phyloP scores from a whole-genome alignment of 2,797 vertebrate genomes.

The Vespertilio murinus region DNA sequence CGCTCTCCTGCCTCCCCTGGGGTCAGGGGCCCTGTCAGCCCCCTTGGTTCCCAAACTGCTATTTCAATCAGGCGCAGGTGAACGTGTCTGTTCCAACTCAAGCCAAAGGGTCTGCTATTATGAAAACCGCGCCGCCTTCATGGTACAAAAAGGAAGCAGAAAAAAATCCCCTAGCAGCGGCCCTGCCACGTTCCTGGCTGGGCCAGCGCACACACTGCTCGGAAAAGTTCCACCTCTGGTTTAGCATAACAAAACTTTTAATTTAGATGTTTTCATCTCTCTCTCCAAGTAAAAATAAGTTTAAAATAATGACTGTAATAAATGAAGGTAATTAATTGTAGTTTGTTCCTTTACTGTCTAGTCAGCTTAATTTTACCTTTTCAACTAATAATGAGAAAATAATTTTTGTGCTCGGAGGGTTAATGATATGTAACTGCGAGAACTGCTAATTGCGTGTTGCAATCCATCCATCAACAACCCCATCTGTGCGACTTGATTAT shows the following conservation, averaged over 20 bases:
- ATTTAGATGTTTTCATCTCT: constrained; percentile 89
- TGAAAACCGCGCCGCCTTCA: background rate
- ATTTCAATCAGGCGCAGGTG: background rate
- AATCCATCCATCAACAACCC: constrained; percentile 99
- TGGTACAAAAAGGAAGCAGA: too few species aligned
- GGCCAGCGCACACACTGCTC: background rate
- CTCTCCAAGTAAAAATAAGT: constrained; percentile 86
- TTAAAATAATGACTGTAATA: constrained; percentile 92
- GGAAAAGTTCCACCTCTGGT: constrained; percentile 82
- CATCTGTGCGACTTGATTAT: constrained; percentile 98
- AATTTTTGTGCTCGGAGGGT: constrained; percentile 98
- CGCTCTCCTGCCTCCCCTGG: background rate
- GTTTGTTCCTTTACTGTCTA: constrained; percentile 94
- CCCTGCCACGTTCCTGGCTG: background rate
- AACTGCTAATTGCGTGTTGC: constrained; percentile 99
- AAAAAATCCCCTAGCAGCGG: background rate
- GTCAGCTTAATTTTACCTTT: constrained; percentile 99
- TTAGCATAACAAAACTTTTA: constrained; percentile 89
- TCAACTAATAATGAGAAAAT: constrained; percentile 99
- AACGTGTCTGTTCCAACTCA: background rate
- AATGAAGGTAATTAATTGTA: constrained; percentile 93
- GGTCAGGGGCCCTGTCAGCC: background rate
- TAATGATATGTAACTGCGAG: constrained; percentile 99
- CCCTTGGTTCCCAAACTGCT: background rate
- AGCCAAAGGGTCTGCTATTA: background rate